Conservation (phyloP, 1,140 invertebrate genomes). For the Drosophila willistoni region DNA sequence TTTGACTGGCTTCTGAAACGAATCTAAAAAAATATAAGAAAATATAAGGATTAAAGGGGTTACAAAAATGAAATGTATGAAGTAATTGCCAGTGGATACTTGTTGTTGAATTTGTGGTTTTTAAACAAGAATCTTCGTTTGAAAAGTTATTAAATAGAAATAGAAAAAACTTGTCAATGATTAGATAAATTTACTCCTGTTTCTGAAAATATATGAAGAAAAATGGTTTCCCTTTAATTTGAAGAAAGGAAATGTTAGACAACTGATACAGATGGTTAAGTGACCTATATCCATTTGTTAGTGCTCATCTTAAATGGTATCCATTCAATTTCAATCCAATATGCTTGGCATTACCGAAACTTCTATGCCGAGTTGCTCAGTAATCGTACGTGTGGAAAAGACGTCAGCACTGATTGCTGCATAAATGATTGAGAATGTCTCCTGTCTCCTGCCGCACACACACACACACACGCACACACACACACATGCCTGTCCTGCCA, state of each 20-base stretch:
- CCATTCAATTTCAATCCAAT: conserved; percentile 49
- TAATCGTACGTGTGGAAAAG: conserved; percentile 77
- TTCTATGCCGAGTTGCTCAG: conserved; percentile 46
- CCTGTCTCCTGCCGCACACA: conserved; percentile 5
- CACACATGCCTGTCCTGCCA: neutral
- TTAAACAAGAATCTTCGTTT: too few species aligned
- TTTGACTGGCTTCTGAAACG: too few species aligned
- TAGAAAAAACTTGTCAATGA: too few species aligned
- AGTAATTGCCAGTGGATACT: too few species aligned
- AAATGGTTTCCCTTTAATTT: too few species aligned
- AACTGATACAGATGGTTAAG: neutral
- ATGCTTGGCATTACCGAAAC: conserved; percentile 51
- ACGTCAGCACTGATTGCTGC: conserved; percentile 74
- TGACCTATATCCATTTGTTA: conserved; percentile 6
- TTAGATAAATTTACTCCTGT: too few species aligned
- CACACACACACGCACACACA: neutral
- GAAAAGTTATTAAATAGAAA: too few species aligned
- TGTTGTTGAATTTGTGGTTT: too few species aligned
- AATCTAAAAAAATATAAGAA: too few species aligned
- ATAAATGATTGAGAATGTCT: conserved; percentile 75
- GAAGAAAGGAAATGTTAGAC: neutral
- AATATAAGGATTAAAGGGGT: too few species aligned
- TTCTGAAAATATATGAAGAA: too few species aligned
- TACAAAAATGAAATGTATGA: too few species aligned
- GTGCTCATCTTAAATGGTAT: conserved; percentile 39